phyloP scores from a whole-genome alignment of 2,113 vertebrate genomes.

The Ageneiosus marmoratus region DNA sequence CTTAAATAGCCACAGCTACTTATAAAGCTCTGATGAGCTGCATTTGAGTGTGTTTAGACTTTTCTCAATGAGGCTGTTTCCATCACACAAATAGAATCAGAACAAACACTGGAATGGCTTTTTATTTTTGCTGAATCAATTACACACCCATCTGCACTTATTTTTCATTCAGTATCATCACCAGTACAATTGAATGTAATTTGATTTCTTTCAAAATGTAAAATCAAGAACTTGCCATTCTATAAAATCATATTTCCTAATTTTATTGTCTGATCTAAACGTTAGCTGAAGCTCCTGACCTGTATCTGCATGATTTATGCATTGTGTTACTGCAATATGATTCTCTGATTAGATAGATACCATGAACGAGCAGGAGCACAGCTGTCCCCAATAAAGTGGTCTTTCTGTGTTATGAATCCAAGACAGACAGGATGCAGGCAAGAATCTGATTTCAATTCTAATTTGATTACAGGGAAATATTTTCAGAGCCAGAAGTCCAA shows the following conservation, averaged over 20 bases:
- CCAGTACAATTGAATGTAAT: neutral
- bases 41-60: neutral
- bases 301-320: neutral
- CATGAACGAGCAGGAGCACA: neutral
- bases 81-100: neutral
- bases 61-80: neutral
- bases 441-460: constrained; percentile 56
- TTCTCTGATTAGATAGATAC: neutral
- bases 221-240: neutral
- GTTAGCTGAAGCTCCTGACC: neutral
- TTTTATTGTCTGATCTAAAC: neutral
- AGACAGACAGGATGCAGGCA: constrained; percentile 58
- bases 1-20: no score
- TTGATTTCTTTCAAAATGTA: neutral
- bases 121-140: neutral
- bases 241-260: neutral
- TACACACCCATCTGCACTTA: neutral
- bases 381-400: neutral
- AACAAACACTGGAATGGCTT: neutral
- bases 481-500: constrained; percentile 19
- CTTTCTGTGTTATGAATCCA: constrained; percentile 65
- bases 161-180: neutral
- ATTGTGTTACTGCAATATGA: neutral
- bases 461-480: constrained; percentile 61
- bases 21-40: constrained; percentile 4